Evolutionary conservation across 2,797 vertebrate genomes (phyloP).

Genomic region (Myripristis jacobus): DNA sequence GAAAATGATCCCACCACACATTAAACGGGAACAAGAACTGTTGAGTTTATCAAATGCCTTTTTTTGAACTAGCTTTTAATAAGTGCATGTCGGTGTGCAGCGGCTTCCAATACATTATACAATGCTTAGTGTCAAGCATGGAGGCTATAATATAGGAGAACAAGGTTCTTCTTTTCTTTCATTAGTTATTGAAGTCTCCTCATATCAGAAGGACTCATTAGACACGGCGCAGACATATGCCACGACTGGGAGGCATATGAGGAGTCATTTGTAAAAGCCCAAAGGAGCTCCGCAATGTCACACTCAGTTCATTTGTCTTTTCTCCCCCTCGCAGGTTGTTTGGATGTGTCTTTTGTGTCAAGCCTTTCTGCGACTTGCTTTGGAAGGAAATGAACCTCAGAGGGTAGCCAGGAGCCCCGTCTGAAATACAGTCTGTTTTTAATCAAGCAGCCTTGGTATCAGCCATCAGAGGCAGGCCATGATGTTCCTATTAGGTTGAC

Average conservation of each 20-base stretch:
- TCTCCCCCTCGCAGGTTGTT: slow-evolving; percentile 71
- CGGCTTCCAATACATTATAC: slow-evolving; percentile 78
- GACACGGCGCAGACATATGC: slow-evolving; percentile 79
- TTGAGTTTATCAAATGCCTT: slow-evolving; percentile 74
- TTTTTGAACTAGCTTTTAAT: slow-evolving; percentile 77
- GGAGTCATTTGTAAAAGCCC: slow-evolving; percentile 81
- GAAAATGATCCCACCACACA: slow-evolving; percentile 71
- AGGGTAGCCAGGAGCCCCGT: slow-evolving; percentile 37
- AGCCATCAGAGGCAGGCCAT: slow-evolving; percentile 64
- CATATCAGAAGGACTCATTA: slow-evolving; percentile 83
- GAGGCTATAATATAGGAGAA: slow-evolving; percentile 78
- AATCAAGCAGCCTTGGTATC: slow-evolving; percentile 74
- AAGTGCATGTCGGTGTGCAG: slow-evolving; percentile 68
- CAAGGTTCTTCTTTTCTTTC: slow-evolving; percentile 78
- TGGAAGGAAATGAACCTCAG: slow-evolving; percentile 72
- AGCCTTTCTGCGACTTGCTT: slow-evolving; percentile 57
- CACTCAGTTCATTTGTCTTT: slow-evolving; percentile 75
- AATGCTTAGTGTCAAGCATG: slow-evolving; percentile 78
- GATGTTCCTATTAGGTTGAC: slow-evolving; percentile 74
- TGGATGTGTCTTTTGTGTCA: slow-evolving; percentile 67
- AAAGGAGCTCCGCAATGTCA: slow-evolving; percentile 73
- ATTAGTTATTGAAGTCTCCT: slow-evolving; percentile 81
- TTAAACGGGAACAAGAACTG: slow-evolving; percentile 49
- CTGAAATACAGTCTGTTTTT: slow-evolving; percentile 64
- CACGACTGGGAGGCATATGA: slow-evolving; percentile 73